A percentile compares a stretch with the other conserved stretches of the same genome.
phyloP scores from a whole-genome alignment of 2,113 vertebrate genomes.

The Colistium nudipinnis region DNA sequence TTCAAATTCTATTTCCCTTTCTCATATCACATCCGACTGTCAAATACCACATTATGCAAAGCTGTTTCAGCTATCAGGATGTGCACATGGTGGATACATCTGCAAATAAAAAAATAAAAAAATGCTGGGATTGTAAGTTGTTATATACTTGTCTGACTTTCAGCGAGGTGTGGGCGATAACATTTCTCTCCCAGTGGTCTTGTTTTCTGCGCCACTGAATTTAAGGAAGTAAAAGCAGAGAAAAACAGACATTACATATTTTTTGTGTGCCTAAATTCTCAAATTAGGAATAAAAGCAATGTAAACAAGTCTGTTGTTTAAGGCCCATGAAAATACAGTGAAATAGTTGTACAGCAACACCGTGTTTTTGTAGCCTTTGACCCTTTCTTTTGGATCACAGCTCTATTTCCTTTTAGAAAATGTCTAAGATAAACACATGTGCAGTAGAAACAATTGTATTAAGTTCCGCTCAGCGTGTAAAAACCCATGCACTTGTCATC shows the following conservation, averaged over 20 bases:
- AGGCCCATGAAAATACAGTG: slow-evolving; percentile 35
- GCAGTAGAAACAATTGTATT: slow-evolving; percentile 45
- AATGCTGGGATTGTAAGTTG: slow-evolving; percentile 52
- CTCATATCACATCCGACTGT: slow-evolving; percentile 70
- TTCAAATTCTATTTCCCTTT: slow-evolving; percentile 65
- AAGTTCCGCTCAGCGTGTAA: slow-evolving; percentile 25
- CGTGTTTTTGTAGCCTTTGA: slow-evolving; percentile 50
- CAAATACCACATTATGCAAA: slow-evolving; percentile 76
- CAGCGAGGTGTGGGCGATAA: slow-evolving; percentile 61
- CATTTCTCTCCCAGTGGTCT: slow-evolving; percentile 55
- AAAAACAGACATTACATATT: slow-evolving; percentile 35
- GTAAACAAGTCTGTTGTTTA: slow-evolving; percentile 30
- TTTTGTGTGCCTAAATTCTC: slow-evolving; percentile 19
- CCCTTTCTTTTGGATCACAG: slow-evolving; percentile 26
- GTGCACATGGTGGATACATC: slow-evolving; percentile 74
- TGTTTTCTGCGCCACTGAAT: slow-evolving; percentile 56
- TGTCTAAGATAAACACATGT: slow-evolving; percentile 25
- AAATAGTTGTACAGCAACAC: slow-evolving; percentile 23
- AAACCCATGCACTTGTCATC: slow-evolving; percentile 44
- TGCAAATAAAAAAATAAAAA: slow-evolving; percentile 41
- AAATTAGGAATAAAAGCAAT: slow-evolving; percentile 24
- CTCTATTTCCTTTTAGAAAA: slow-evolving; percentile 36
- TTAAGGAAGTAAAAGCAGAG: slow-evolving; percentile 27
- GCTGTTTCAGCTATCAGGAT: slow-evolving; percentile 54
- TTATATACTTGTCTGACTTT: slow-evolving; percentile 65